These are phyloP conservation scores for Babyrousa celebensis DNA, from an alignment of 2,797 vertebrate species.

Conservation along the genomic window DNA sequence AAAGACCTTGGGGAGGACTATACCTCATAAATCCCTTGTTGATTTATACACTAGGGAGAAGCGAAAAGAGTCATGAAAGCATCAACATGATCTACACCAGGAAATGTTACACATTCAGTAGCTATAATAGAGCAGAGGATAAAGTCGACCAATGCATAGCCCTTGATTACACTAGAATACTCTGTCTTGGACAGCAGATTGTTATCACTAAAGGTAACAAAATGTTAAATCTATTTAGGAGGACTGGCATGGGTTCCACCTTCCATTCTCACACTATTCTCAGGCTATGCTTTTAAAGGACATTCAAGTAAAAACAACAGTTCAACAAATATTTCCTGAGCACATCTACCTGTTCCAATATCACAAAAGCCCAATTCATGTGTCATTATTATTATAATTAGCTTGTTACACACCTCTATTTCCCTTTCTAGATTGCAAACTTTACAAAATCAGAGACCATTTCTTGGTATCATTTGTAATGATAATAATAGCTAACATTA, in stretches of 20 bases:
- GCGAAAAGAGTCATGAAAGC: background rate
- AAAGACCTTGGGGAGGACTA: background rate
- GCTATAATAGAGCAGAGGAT: background rate
- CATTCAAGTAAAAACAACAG: background rate
- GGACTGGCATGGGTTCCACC: background rate
- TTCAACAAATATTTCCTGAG: slow-evolving; percentile 8
- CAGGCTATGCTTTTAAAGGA: background rate
- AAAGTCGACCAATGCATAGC: background rate
- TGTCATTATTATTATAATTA: background rate
- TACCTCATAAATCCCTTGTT: background rate
- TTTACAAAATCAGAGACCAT: background rate
- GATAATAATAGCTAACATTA: background rate
- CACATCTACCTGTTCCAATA: background rate
- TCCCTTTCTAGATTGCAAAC: background rate
- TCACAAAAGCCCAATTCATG: background rate
- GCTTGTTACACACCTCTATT: background rate
- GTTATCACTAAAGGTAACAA: background rate
- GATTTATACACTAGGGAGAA: background rate
- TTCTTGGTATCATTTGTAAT: background rate
- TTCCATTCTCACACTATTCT: background rate
- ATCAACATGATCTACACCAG: background rate
- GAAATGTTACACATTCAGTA: background rate
- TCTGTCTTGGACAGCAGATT: background rate
- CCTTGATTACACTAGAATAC: background rate
- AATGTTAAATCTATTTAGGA: slow-evolving; percentile 9